These are phyloP conservation scores for Myotis brandtii DNA, from an alignment of 2,113 vertebrate species.

Conservation along the genomic window DNA sequence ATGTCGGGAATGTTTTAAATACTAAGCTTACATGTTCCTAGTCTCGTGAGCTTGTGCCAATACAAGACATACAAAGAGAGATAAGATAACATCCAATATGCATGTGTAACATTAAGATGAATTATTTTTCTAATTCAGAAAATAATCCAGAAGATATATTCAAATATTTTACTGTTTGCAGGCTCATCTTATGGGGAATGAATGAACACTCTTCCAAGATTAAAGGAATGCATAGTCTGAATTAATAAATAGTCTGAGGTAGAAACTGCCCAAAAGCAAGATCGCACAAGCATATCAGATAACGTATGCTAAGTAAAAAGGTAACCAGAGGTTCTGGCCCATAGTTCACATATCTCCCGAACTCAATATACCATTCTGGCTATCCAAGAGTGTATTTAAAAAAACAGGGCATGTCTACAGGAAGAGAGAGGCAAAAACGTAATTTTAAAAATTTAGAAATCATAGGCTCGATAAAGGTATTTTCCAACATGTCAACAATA, in stretches of 20 bases:
- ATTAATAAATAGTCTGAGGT: neutral
- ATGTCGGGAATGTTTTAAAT: conserved; percentile 51
- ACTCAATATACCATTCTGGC: neutral
- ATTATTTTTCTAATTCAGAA: conserved; percentile 14
- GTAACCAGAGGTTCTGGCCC: neutral
- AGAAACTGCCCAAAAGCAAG: neutral
- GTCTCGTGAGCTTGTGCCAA: conserved; percentile 18
- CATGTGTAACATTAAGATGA: neutral
- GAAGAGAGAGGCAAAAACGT: neutral
- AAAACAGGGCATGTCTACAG: neutral
- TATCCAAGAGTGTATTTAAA: neutral
- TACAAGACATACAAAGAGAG: neutral
- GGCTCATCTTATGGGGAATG: neutral
- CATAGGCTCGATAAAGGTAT: neutral
- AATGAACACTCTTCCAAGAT: neutral
- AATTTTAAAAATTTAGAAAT: neutral
- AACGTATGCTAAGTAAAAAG: neutral
- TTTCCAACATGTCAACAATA: neutral
- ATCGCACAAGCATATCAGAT: neutral
- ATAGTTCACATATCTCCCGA: neutral
- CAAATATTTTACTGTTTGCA: neutral
- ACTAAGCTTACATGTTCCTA: conserved; percentile 17
- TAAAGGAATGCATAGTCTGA: neutral
- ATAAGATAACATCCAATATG: neutral
- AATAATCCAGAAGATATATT: conserved; percentile 14